A percentile compares a stretch with the other conserved stretches of the same genome.
Evolutionary conservation across 2,888 invertebrate genomes (phyloP).

Genomic region (Nemurella pictetii): DNA sequence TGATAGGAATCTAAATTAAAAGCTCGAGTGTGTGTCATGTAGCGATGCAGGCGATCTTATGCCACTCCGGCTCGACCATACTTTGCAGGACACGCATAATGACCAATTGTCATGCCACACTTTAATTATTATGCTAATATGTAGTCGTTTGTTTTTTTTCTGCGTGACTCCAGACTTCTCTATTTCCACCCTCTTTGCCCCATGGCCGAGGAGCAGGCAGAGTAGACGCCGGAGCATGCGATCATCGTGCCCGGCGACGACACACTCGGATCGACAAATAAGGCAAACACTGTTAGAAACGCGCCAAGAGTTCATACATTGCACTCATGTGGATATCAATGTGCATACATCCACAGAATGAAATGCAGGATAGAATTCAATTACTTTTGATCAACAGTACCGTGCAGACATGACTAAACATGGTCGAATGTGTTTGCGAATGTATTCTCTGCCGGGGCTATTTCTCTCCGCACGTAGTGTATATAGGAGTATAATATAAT

Average conservation of each 20-base stretch:
- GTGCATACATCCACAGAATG: no score
- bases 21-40: constrained; percentile 9
- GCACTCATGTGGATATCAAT: not conserved
- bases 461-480: not conserved
- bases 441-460: not conserved
- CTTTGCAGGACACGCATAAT: constrained; percentile 22
- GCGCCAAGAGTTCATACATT: not conserved
- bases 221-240: not conserved
- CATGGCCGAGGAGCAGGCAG: not conserved
- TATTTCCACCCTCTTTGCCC: not conserved
- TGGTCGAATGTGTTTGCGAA: not conserved
- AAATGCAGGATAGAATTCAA: not conserved
- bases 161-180: constrained; percentile 15
- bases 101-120: constrained; percentile 29
- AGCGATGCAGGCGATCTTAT: not conserved
- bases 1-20: constrained; percentile 22
- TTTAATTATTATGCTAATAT: constrained; percentile 31
- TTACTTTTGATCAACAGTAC: not conserved
- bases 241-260: not conserved
- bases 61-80: not conserved
- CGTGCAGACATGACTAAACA: not conserved
- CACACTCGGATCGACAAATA: not conserved
- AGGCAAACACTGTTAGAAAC: not conserved
- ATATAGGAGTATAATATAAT: not conserved
- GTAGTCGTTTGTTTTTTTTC: constrained; percentile 19